These are phyloP conservation scores for Sericinus montela DNA, from an alignment of 2,888 invertebrate species.

Conservation along the genomic window DNA sequence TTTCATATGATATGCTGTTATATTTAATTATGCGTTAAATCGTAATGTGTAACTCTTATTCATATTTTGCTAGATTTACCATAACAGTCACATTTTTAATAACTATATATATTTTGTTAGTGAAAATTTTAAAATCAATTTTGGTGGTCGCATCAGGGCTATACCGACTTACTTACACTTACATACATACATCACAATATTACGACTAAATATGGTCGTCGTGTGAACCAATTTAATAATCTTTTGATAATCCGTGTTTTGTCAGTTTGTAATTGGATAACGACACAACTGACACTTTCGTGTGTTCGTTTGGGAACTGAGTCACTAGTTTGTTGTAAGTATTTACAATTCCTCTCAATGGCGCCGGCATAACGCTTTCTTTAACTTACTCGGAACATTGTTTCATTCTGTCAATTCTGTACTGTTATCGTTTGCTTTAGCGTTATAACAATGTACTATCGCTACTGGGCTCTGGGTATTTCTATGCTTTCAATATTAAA, in stretches of 20 bases:
- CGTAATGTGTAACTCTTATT: slow-evolving; percentile 42
- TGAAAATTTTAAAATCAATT: slow-evolving; percentile 35
- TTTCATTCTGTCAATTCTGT: slow-evolving; percentile 71
- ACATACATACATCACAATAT: slow-evolving; percentile 1
- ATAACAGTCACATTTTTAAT: slow-evolving; percentile 19
- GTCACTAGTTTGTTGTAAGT: slow-evolving; percentile 74
- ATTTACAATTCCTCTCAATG: slow-evolving; percentile 60
- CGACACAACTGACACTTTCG: slow-evolving; percentile 53
- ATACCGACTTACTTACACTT: slow-evolving; percentile 35
- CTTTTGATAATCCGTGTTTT: slow-evolving; percentile 55
- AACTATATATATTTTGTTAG: slow-evolving; percentile 31
- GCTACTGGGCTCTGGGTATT: slow-evolving; percentile 78
- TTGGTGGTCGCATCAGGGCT: slow-evolving; percentile 41
- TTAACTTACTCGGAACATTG: slow-evolving; percentile 67
- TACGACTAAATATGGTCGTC: not conserved
- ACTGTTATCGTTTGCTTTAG: slow-evolving; percentile 76
- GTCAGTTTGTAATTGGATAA: slow-evolving; percentile 57
- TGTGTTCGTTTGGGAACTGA: slow-evolving; percentile 54
- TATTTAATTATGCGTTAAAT: slow-evolving; percentile 50
- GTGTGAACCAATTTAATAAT: slow-evolving; percentile 16
- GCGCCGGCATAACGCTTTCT: slow-evolving; percentile 70
- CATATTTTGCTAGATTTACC: slow-evolving; percentile 51
- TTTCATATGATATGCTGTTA: slow-evolving; percentile 54
- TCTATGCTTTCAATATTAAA: slow-evolving; percentile 78
- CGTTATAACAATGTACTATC: slow-evolving; percentile 72